A percentile compares a stretch with the other conserved stretches of the same genome.
phyloP scores from a whole-genome alignment of 1,140 invertebrate species.

The Drosophila asahinai region DNA sequence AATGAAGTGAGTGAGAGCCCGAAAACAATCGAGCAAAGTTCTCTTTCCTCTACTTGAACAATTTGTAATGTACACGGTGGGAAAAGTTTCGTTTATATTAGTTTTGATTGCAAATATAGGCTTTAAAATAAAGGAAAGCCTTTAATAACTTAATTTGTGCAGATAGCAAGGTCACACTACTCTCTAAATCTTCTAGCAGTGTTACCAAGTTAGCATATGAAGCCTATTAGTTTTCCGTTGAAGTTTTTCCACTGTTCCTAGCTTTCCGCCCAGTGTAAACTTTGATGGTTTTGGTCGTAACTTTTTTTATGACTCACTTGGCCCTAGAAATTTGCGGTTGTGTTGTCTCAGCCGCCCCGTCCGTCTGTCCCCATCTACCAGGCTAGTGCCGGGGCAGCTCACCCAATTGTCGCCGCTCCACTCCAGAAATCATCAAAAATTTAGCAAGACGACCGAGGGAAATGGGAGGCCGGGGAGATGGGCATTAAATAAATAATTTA shows the following conservation, averaged over 20 bases:
- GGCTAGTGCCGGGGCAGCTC: constrained; percentile 10
- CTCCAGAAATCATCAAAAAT: constrained; percentile 71
- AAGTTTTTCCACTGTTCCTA: not conserved
- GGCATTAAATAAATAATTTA: constrained; percentile 79
- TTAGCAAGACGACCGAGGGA: constrained; percentile 49
- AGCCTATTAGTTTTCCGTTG: no score
- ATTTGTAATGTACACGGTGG: not conserved
- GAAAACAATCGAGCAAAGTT: constrained; percentile 53
- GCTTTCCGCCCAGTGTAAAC: constrained; percentile 24
- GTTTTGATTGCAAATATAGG: accelerated
- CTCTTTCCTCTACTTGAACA: constrained; percentile 5
- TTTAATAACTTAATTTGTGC: not conserved
- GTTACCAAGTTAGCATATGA: not conserved
- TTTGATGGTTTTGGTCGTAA: constrained; percentile 44
- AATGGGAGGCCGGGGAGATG: constrained; percentile 30
- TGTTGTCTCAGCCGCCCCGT: constrained; percentile 29
- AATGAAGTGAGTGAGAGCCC: constrained; percentile 62
- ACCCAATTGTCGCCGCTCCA: constrained; percentile 58
- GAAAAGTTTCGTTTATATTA: not conserved
- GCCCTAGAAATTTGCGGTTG: constrained; percentile 69
- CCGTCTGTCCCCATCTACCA: constrained; percentile 20
- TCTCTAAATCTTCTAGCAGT: not conserved
- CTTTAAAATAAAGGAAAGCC: not conserved
- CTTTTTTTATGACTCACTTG: constrained; percentile 60
- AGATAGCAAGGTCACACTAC: not conserved